A percentile compares a stretch with the other conserved stretches of the same genome.
Evolutionary conservation across 2,797 vertebrate genomes (phyloP).

Genomic region (Crax fasciolata): DNA sequence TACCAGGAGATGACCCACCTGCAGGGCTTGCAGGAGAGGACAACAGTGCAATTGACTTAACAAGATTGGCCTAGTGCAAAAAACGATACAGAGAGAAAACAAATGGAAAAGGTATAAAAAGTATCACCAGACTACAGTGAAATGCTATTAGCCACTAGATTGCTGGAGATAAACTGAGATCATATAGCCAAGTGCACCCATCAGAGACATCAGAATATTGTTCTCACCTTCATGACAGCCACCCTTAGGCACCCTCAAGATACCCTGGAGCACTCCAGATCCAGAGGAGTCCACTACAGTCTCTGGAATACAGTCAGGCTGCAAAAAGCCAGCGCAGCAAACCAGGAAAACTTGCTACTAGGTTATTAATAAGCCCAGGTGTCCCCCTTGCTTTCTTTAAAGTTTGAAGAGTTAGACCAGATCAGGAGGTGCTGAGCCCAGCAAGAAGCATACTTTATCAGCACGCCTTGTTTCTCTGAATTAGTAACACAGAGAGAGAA

Average conservation of each 20-base stretch:
- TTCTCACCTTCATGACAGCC: background rate
- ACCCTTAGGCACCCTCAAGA: background rate
- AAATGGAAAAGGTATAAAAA: constrained; percentile 53
- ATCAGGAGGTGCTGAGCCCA: background rate
- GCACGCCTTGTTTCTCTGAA: constrained; percentile 22
- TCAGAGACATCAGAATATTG: constrained; percentile 23
- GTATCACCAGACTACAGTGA: constrained; percentile 56
- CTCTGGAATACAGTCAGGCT: constrained; percentile 2
- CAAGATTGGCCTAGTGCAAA: constrained; percentile 74
- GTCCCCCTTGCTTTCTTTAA: background rate
- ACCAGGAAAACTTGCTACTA: background rate
- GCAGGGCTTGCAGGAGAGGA: constrained; percentile 43
- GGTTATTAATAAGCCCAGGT: background rate
- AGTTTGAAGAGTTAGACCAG: background rate
- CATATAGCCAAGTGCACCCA: background rate
- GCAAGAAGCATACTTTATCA: background rate
- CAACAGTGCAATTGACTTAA: constrained; percentile 74
- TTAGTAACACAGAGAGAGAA: background rate
- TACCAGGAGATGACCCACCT: background rate
- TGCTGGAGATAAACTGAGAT: constrained; percentile 39
- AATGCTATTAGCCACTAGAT: constrained; percentile 57
- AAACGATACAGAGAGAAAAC: constrained; percentile 32
- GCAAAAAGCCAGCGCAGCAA: background rate
- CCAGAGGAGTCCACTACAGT: background rate
- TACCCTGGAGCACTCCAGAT: background rate